phyloP scores from a whole-genome alignment of 2,888 invertebrate species.

The Sialis fuliginosa region DNA sequence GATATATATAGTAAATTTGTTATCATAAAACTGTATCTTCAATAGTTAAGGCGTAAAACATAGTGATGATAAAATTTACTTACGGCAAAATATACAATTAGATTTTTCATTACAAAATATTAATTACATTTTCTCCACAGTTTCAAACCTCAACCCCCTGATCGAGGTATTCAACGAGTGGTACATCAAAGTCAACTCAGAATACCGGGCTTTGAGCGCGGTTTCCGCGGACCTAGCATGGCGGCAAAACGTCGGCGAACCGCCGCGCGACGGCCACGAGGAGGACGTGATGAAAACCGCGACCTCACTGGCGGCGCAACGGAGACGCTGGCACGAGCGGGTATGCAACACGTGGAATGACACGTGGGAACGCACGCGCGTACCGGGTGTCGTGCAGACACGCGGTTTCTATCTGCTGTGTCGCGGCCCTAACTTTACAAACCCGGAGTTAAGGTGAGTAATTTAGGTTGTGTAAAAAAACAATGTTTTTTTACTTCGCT shows the following conservation, averaged over 20 bases:
- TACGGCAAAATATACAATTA: no score
- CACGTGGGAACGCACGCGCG: background rate
- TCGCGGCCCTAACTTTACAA: slow-evolving; percentile 38
- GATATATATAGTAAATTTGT: no score
- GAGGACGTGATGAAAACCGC: slow-evolving; percentile 20
- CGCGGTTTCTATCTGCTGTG: slow-evolving; percentile 42
- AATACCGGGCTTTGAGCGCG: slow-evolving; percentile 5
- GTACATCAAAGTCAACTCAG: slow-evolving; percentile 15
- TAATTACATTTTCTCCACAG: no score
- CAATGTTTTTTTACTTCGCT: no score
- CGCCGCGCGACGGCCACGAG: slow-evolving; percentile 14
- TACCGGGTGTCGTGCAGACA: slow-evolving; percentile 18
- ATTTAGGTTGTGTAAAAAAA: no score
- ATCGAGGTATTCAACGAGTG: slow-evolving; percentile 8
- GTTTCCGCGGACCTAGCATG: slow-evolving; percentile 26
- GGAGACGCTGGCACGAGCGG: background rate
- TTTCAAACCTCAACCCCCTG: no score
- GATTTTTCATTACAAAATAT: no score
- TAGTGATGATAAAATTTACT: no score
- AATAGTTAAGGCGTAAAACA: no score
- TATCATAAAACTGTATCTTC: no score
- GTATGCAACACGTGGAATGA: background rate
- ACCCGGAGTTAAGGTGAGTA: slow-evolving; percentile 33
- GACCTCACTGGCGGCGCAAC: slow-evolving; percentile 12
- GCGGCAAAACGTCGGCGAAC: slow-evolving; percentile 21